Base-by-base conservation (phyloP, 2,113 vertebrate genomes). In the Ochotona curzoniae region DNA sequence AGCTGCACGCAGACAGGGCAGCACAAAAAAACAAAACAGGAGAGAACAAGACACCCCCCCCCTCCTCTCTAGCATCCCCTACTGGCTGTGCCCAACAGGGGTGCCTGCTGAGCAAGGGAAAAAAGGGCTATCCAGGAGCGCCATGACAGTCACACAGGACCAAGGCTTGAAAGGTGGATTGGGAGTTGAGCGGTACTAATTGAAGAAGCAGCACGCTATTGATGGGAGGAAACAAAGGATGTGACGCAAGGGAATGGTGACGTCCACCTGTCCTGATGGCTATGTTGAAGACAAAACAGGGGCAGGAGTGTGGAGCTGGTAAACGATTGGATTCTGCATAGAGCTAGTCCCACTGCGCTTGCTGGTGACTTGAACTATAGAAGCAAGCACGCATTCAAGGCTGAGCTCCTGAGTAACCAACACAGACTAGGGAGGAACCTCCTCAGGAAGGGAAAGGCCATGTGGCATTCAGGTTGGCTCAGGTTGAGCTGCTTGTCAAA, bases 201-300 rank as follows among this genome's bases (percentile, higher is more conserved):
- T 83, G 49, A 80, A 44, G 63, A 90, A 81, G n/a, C 66, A 23
- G 49, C 63, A 73, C 32, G 14, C 10, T 64, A 14, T 67, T 57
- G 66, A 73, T 63, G 79, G 83, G 76, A 38, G 21, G 35, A 80
- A 60, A 95, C 49, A 14, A 21, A 49, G 75, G 17, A 63, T 87
- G 93, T 61, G 28, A 49, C 82, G 74, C 51, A 90, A 67, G 54
- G 17, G 61, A 64, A 26, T 79, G 66, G 51, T 10, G 28, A 71
- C 28, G 82, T 86, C 92, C 93, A 94, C 54, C 93, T 86, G 69
- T 15, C 49, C 70, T 49, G 81, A 70, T 4, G 15, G 71, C 87
- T 38, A 25, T 60, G 67, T 25, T 49, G 61, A 38, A 44, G 38
- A 44, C 38, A 44, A 44, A 44, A 67, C 63, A 35, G 4, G 83